Percentiles rank a stretch among this genome's conserved stretches.
Evolutionary conservation across 1,140 invertebrate genomes (phyloP).

Genomic region (Penaeus chinensis): DNA sequence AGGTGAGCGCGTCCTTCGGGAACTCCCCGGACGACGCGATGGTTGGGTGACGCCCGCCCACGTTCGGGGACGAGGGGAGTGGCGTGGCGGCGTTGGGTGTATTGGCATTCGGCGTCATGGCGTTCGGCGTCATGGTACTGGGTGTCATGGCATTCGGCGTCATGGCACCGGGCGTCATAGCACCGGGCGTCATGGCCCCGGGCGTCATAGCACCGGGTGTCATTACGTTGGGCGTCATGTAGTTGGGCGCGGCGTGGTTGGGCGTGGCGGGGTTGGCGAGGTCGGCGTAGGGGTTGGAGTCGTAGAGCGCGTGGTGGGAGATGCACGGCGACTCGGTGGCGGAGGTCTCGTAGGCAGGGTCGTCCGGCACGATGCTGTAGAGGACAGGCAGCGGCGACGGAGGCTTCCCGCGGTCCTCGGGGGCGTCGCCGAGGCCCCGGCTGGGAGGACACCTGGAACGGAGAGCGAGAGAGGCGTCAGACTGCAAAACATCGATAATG

Average conservation of each 20-base stretch:
- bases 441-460: slow-evolving; percentile 9
- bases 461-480: too few species aligned
- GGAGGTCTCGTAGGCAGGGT: slow-evolving; percentile 37
- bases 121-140: slow-evolving; percentile 27
- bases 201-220: slow-evolving; percentile 7
- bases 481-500: too few species aligned
- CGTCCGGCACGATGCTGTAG: slow-evolving; percentile 49
- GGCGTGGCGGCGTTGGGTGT: slow-evolving; percentile 4
- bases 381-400: slow-evolving; percentile 36
- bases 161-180: slow-evolving; percentile 28
- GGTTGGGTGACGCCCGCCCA: neutral
- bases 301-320: slow-evolving; percentile 40
- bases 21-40: neutral
- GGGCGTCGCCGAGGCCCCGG: neutral
- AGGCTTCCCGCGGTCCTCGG: neutral
- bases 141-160: slow-evolving; percentile 25
- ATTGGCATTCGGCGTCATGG: neutral
- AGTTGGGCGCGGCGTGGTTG: slow-evolving; percentile 33
- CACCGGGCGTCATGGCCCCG: neutral
- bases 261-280: slow-evolving; percentile 35
- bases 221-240: slow-evolving; percentile 25
- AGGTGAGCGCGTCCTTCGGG: slow-evolving; percentile 18
- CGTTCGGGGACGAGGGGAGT: neutral
- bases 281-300: slow-evolving; percentile 20
- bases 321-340: slow-evolving; percentile 31